phyloP scores from a whole-genome alignment of 2,888 invertebrate species.

The Apotomis betuletana region DNA sequence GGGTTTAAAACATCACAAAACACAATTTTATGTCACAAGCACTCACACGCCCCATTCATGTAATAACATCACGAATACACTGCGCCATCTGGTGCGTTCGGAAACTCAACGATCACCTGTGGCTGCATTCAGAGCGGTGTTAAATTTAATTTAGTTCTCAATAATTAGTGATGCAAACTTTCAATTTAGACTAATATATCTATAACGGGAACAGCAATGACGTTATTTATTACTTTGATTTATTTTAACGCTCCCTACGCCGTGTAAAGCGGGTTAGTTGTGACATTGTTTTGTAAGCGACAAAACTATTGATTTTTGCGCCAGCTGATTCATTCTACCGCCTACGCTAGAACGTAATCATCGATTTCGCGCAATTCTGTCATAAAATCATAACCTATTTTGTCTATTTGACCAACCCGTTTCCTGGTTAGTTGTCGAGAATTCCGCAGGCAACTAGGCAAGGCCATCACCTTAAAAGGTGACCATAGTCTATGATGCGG shows the following conservation, averaged over 20 bases:
- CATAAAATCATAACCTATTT: constrained; percentile 40
- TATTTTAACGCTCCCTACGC: background rate
- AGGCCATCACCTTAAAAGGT: constrained; percentile 48
- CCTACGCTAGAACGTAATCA: constrained; percentile 46
- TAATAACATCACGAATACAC: constrained; percentile 81
- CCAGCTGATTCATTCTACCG: constrained; percentile 71
- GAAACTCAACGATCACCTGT: constrained; percentile 55
- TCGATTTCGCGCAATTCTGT: constrained; percentile 66
- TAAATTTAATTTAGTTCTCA: constrained; percentile 64
- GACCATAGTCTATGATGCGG: constrained; percentile 44
- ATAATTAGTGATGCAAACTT: constrained; percentile 51
- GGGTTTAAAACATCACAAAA: constrained; percentile 77
- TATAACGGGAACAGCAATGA: constrained; percentile 44
- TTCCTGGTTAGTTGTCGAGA: constrained; percentile 21
- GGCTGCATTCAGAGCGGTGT: constrained; percentile 65
- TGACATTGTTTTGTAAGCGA: constrained; percentile 43
- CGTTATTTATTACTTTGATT: constrained; percentile 18
- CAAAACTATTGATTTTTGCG: constrained; percentile 74
- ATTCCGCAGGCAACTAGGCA: constrained; percentile 24
- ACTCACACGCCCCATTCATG: constrained; percentile 83
- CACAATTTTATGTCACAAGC: constrained; percentile 79
- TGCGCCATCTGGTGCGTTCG: constrained; percentile 76
- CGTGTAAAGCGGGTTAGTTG: background rate
- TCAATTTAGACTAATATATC: constrained; percentile 51
- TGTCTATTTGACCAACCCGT: constrained; percentile 28